Evolutionary conservation across 2,888 invertebrate species (phyloP), one percentile per base, ranked within the genome.

Genomic region (Tetragnatha montana): DNA sequence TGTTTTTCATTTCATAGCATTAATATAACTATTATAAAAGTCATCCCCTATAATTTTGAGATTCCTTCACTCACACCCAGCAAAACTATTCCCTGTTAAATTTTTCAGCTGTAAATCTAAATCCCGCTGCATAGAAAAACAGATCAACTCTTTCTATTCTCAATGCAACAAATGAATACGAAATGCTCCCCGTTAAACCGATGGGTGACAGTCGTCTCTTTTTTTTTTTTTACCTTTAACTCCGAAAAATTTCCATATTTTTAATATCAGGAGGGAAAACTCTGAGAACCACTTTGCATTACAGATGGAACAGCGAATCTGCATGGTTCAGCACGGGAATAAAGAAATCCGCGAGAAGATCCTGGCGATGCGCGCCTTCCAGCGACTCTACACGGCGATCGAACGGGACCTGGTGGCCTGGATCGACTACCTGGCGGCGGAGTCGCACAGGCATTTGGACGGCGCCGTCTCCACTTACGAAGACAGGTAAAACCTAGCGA

Each of bases 221-320:
- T 60, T 7, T 8, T 60, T 60, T 8, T 60, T 60, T 60, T 60
- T 10, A 35, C 60, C 60, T 60, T 60, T 8, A 60, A 17, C 60
- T 17, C 35, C 12, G 60, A 10, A 12, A 17, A 4, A 60, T 60
- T 60, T 60, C 60, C 60, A 60, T 60, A 60, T 60, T 60, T 60
- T 60, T 60, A 60, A 60, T 60, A 60, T 60, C 60, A 8, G 60
- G 12, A 35, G 14, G 12, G 60, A 60, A 60, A 60, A 17, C 17
- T 60, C 60, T 60, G 60, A 60, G 60, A 60, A 10, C 4, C 17
- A 12, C 60, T 60, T 60, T 12, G 60, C 35, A 71, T 74, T 88
- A 78, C 68, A 89, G 89, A 70, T 85, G 10, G 85, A 89, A 68
- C 69, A 78, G 21, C 75, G 89, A n/a, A 76, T 85, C 17, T 71